A percentile compares a stretch with the other conserved stretches of the same genome.
Evolutionary conservation across 2,888 invertebrate species (phyloP).

Genomic region (Nineta flava): DNA sequence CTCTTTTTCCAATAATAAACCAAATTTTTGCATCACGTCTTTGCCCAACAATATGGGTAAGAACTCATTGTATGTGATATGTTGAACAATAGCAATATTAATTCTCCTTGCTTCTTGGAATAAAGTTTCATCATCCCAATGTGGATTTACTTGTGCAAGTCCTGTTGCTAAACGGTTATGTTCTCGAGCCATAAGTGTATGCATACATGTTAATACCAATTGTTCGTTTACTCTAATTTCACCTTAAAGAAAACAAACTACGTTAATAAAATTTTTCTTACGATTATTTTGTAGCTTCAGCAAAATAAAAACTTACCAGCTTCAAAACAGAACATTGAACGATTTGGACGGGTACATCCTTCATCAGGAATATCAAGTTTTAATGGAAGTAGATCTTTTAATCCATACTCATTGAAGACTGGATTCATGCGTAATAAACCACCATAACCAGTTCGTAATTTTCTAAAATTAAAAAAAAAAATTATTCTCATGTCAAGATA

Average conservation of each 20-base stretch:
- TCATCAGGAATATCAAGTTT: slow-evolving; percentile 84
- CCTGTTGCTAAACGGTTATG: slow-evolving; percentile 73
- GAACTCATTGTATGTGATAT: slow-evolving; percentile 82
- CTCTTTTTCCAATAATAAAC: slow-evolving; percentile 65
- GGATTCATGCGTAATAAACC: slow-evolving; percentile 79
- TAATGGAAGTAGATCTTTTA: slow-evolving; percentile 74
- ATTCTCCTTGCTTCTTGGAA: slow-evolving; percentile 79
- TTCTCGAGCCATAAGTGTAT: slow-evolving; percentile 78
- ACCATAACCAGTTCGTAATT: slow-evolving; percentile 65
- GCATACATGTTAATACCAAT: slow-evolving; percentile 77
- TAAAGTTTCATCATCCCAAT: slow-evolving; percentile 86
- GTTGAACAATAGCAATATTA: slow-evolving; percentile 73
- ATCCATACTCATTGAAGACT: slow-evolving; percentile 69
- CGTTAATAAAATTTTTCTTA: not conserved
- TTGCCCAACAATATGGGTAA: slow-evolving; percentile 76
- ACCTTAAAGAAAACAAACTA: slow-evolving; percentile 31
- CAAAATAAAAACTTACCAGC: slow-evolving; percentile 41
- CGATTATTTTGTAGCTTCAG: not conserved
- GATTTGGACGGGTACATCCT: slow-evolving; percentile 79
- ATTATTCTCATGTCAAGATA: not conserved
- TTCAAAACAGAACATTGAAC: slow-evolving; percentile 85
- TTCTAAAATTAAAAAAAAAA: slow-evolving; percentile 31
- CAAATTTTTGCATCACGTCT: slow-evolving; percentile 83
- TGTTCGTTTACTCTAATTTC: slow-evolving; percentile 90
- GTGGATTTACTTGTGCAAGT: slow-evolving; percentile 66